Conservation (phyloP, 2,888 invertebrate genomes). For the Aphidoletes aphidimyza region DNA sequence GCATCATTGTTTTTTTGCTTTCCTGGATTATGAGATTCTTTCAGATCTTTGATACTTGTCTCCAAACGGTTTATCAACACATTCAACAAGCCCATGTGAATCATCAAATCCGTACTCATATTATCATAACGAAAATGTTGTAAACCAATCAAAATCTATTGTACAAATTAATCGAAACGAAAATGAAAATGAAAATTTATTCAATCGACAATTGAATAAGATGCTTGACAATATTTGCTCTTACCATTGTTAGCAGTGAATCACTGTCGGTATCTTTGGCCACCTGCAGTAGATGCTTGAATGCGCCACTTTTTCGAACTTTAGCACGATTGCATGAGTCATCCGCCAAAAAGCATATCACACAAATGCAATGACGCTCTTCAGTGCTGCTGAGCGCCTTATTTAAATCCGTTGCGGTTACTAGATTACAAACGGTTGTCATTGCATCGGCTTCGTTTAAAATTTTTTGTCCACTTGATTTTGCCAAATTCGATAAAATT, state of each 20-base stretch:
- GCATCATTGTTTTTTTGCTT: neutral
- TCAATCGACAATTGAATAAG: neutral
- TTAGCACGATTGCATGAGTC: conserved; percentile 66
- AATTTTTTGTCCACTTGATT: conserved; percentile 58
- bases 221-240: neutral
- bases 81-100: conserved; percentile 69
- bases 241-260: conserved; percentile 62
- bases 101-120: conserved; percentile 68
- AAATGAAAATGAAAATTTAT: conserved; percentile 44
- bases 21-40: conserved; percentile 55
- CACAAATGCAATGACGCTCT: conserved; percentile 63
- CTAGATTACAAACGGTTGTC: conserved; percentile 63
- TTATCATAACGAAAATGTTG: conserved; percentile 68
- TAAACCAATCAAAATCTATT: conserved; percentile 64
- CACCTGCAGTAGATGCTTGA: conserved; percentile 63
- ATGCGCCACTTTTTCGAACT: conserved; percentile 64
- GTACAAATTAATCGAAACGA: conserved; percentile 4
- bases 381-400: conserved; percentile 63
- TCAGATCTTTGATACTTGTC: conserved; percentile 60
- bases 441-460: conserved; percentile 64
- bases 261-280: conserved; percentile 62
- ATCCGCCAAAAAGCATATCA: conserved; percentile 64
- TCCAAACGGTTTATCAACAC: conserved; percentile 68
- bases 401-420: conserved; percentile 61
- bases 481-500: conserved; percentile 65